Evolutionary conservation across 2,797 vertebrate species (phyloP).

Genomic region (Thamnophis elegans): DNA sequence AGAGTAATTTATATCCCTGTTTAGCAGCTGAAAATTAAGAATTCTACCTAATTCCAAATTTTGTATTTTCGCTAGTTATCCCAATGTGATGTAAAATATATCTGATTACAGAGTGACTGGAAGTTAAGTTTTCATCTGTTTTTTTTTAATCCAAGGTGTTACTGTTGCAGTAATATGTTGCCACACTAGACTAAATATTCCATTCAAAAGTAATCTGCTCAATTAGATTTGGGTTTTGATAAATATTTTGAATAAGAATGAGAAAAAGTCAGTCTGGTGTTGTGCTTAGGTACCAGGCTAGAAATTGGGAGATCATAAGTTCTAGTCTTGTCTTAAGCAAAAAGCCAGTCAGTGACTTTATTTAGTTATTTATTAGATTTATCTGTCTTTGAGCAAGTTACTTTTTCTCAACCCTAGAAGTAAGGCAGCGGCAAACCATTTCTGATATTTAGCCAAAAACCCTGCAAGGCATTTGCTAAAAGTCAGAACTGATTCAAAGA

Average conservation of each 20-base stretch:
- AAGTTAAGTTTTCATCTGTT: not conserved
- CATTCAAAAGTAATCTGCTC: not conserved
- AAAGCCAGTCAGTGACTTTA: not conserved
- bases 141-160: not conserved
- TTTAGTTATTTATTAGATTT: not conserved
- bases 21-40: not conserved
- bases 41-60: not conserved
- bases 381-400: not conserved
- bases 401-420: not conserved
- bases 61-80: not conserved
- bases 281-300: not conserved
- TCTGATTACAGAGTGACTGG: not conserved
- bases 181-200: not conserved
- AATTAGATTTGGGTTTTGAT: not conserved
- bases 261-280: not conserved
- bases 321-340: not conserved
- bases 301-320: not conserved
- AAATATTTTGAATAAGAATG: not conserved
- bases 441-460: not conserved
- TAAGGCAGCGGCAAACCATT: not conserved
- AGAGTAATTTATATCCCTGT: not conserved
- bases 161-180: not conserved
- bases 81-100: not conserved
- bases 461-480: not conserved
- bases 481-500: not conserved